Evolutionary conservation across 2,888 invertebrate species (phyloP).

Genomic region (Aradus depressus): DNA sequence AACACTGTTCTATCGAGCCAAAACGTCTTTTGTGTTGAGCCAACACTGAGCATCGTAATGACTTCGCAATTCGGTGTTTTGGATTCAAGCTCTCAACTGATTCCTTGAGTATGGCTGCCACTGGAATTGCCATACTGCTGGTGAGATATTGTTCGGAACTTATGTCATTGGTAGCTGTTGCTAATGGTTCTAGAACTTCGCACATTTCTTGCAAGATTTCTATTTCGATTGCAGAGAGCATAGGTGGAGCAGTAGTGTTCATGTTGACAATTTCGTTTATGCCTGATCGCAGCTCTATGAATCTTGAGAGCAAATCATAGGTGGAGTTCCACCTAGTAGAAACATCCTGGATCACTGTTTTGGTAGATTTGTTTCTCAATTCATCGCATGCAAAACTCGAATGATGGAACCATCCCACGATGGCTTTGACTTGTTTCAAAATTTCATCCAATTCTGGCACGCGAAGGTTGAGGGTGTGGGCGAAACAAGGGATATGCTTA

Average conservation of each 20-base stretch:
- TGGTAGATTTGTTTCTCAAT: not conserved
- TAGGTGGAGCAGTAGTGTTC: constrained; percentile 1
- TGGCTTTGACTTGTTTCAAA: constrained; percentile 2
- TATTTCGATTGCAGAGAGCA: too few species aligned
- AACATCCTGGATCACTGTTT: too few species aligned
- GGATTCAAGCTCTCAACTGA: constrained; percentile 4
- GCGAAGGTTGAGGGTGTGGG: not conserved
- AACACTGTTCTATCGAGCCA: not conserved
- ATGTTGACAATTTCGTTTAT: constrained; percentile 1
- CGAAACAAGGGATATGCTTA: too few species aligned
- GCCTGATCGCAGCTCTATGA: too few species aligned
- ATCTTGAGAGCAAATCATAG: too few species aligned
- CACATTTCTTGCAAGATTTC: too few species aligned
- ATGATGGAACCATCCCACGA: constrained; percentile 6
- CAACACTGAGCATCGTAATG: constrained; percentile 1
- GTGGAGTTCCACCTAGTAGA: too few species aligned
- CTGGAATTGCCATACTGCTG: not conserved
- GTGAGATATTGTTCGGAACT: constrained; percentile 3
- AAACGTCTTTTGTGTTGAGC: constrained; percentile 5
- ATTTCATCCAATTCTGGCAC: not conserved
- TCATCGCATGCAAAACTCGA: constrained; percentile 4
- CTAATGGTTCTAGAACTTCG: constrained; percentile 3
- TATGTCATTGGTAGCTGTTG: constrained; percentile 2
- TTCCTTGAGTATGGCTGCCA: not conserved
- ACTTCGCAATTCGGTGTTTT: constrained; percentile 1